A percentile compares a stretch with the other conserved stretches of the same genome.
Conservation (phyloP, 2,888 invertebrate genomes). For the Sinhomidia bicolor region DNA sequence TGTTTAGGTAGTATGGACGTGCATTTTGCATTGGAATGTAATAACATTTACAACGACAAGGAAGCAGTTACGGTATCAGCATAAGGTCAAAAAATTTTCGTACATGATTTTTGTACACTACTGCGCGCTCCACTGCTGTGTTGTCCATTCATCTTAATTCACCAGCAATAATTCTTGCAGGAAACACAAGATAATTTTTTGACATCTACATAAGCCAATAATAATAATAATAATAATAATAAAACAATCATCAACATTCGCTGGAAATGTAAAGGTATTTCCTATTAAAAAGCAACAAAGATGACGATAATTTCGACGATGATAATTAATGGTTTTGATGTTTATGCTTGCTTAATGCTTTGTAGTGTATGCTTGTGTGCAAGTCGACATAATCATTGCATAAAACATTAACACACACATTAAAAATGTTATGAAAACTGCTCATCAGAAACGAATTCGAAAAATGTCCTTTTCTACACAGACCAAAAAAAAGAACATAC, state of each 20-base stretch:
- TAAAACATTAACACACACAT: slow-evolving; percentile 53
- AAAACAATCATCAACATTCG: background rate
- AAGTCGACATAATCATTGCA: slow-evolving; percentile 32
- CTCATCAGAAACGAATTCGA: slow-evolving; percentile 31
- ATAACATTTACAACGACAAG: background rate
- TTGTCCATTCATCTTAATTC: background rate
- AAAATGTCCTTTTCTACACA: slow-evolving; percentile 25
- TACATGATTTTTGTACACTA: background rate
- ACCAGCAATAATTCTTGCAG: background rate
- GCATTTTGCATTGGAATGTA: no score
- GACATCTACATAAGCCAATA: background rate
- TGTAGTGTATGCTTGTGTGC: background rate
- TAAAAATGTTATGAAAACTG: slow-evolving; percentile 38
- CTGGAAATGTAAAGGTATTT: background rate
- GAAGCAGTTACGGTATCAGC: background rate
- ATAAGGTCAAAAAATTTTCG: background rate
- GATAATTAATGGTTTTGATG: background rate
- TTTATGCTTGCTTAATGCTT: background rate
- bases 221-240: background rate
- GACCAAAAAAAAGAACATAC: background rate
- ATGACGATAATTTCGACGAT: background rate
- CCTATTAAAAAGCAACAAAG: background rate
- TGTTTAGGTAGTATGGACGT: no score
- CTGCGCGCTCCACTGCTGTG: background rate
- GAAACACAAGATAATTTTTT: background rate